These are phyloP conservation scores for Harlomillsia oculata DNA, from an alignment of 1,140 invertebrate genomes.

Conservation along the genomic window DNA sequence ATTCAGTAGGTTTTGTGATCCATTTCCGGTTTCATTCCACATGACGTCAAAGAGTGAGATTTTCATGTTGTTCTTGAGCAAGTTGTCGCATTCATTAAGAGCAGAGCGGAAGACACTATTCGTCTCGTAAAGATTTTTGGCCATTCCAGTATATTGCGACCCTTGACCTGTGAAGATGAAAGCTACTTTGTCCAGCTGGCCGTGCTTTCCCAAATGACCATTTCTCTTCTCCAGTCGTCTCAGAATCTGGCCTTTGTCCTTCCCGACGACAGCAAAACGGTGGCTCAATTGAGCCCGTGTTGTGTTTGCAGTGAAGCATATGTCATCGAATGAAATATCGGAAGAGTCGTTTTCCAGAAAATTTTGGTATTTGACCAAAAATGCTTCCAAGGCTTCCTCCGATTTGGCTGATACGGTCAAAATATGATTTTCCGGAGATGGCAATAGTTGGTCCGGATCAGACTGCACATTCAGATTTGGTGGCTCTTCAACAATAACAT, in stretches of 20 bases:
- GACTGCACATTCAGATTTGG: too few relatives aligned
- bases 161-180: slow-evolving; percentile 10
- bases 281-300: background rate
- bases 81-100: too few relatives aligned
- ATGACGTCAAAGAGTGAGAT: background rate
- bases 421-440: too few relatives aligned
- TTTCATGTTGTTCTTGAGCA: too few relatives aligned
- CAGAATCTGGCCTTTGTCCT: background rate
- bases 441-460: too few relatives aligned
- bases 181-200: background rate
- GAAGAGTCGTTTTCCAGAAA: background rate
- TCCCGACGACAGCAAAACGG: background rate
- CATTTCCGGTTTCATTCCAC: background rate
- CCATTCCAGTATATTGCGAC: slow-evolving; percentile 1
- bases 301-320: background rate
- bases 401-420: slow-evolving; percentile 17
- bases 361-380: background rate
- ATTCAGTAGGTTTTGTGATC: too few relatives aligned
- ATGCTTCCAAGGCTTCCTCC: slow-evolving; percentile 5
- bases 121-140: slow-evolving; percentile 1
- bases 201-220: background rate
- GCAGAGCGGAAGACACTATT: too few relatives aligned
- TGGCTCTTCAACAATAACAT: too few relatives aligned
- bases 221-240: background rate
- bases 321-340: background rate